These are phyloP conservation scores for Drosophila arawakana DNA, from an alignment of 1,140 invertebrate species.

Conservation along the genomic window DNA sequence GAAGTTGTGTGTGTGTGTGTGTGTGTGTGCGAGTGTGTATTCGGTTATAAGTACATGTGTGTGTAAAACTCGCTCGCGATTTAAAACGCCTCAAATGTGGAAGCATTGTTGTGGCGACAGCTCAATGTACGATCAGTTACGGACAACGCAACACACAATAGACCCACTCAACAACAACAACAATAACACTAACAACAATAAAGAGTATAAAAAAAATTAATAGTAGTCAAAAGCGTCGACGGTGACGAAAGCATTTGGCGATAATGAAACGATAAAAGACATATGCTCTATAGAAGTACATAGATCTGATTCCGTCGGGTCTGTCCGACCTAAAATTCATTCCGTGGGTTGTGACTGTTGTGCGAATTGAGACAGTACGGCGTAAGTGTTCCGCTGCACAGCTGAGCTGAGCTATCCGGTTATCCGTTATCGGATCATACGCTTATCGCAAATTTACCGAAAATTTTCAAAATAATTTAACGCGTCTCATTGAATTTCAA, in stretches of 20 bases:
- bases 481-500: background rate
- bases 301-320: slow-evolving; percentile 3
- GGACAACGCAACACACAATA: slow-evolving; percentile 48
- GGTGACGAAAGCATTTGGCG: slow-evolving; percentile 76
- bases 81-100: slow-evolving; percentile 64
- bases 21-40: background rate
- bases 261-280: slow-evolving; percentile 80
- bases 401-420: slow-evolving; percentile 39
- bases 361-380: slow-evolving; percentile 36
- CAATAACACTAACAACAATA: slow-evolving; percentile 45
- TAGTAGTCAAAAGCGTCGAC: slow-evolving; percentile 55
- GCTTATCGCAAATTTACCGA: slow-evolving; percentile 18
- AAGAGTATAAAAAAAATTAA: slow-evolving; percentile 51
- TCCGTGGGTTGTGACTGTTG: slow-evolving; percentile 2
- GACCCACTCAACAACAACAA: slow-evolving; percentile 46
- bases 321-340: slow-evolving; percentile 10
- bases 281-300: slow-evolving; percentile 34
- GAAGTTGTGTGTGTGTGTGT: background rate
- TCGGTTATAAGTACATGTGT: background rate
- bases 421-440: slow-evolving; percentile 26
- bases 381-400: slow-evolving; percentile 26
- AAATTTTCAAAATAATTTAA: slow-evolving; percentile 5
- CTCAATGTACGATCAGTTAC: slow-evolving; percentile 62
- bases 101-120: slow-evolving; percentile 54
- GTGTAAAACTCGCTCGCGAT: slow-evolving; percentile 47